Base-by-base conservation (phyloP, 2,797 vertebrate species). In the Oreonectes daqikongensis region DNA sequence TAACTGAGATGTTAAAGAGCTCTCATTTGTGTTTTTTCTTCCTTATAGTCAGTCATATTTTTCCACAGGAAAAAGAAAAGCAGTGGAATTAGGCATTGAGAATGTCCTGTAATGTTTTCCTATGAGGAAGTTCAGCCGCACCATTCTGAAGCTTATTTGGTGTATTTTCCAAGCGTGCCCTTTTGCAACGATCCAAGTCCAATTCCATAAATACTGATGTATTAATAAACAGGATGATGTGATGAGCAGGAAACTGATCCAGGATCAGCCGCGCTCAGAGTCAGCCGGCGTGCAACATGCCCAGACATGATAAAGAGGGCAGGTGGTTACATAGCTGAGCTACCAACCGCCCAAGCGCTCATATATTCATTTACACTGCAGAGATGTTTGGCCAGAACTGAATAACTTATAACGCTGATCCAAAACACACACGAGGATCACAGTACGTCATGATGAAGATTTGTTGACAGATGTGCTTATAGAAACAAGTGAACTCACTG, bases 241-340 rank as follows among this genome's bases (percentile, higher is more conserved):
- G 40, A 61, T 67, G 72, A 80, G 53, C 22, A 38, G 38, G 28
- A 72, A 75, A 68, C 72, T 71, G 72, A 79, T 72, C 79, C 28
- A 57, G 60, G 69, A 63, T 77, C 79, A 72, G 77, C n/a, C 30
- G 32, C 1, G 2, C 24, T 72, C 64, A 18, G 65, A 67, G 70
- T 64, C 38, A 69, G 66, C 42, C 46, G 20, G 40, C 14, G 60
- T 52, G 24, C 32, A 69, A 42, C 78, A 53, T 75, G 81, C 65
- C 75, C 79, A 80, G 82, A 65, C 85, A 72, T 74, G 82, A 75
- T 75, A 46, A 46, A 55, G 48, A 78, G 71, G 83, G 79, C 83
- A 84, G 85, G 80, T 85, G 85, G 75, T 75, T 69, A 65, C 75
- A 68, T 75, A 73, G 66, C 70, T 63, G 69, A 69, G 42, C 53